Conservation (phyloP, 2,113 vertebrate genomes). For the Gymnorhina tibicen region DNA sequence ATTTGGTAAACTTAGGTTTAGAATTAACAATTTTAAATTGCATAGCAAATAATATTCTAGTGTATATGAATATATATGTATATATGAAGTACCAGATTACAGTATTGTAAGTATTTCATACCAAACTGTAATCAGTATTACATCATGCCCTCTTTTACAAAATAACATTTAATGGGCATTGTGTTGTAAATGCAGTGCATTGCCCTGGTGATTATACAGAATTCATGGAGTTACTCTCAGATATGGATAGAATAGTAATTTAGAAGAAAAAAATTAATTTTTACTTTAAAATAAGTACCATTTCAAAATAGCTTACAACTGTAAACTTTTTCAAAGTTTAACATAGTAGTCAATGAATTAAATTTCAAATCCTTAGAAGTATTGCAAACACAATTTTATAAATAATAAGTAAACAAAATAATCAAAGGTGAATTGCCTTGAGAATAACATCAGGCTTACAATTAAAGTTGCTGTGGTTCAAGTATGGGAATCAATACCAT, state of each 20-base stretch:
- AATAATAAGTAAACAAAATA: background rate
- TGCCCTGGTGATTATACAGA: background rate
- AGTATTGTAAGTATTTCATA: background rate
- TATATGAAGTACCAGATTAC: background rate
- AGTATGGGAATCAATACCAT: background rate
- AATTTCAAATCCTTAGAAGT: slow-evolving; percentile 11
- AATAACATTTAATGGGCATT: background rate
- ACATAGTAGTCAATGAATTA: background rate
- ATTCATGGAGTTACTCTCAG: background rate
- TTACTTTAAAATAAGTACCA: background rate
- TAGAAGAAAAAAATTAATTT: background rate
- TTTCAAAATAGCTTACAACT: background rate
- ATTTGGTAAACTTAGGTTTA: background rate
- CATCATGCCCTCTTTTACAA: background rate
- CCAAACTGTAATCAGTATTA: background rate
- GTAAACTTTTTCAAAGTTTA: background rate
- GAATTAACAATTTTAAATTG: background rate
- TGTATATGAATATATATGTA: background rate
- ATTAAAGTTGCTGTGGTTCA: background rate
- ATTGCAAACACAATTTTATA: background rate
- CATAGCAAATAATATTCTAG: background rate
- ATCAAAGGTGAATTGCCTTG: background rate
- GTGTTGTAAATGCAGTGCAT: background rate
- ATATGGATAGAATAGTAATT: background rate
- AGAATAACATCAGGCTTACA: background rate